Evolutionary conservation across 2,888 invertebrate genomes (phyloP), one percentile per base, ranked within the genome.

Genomic region (Tipula vernalis): DNA sequence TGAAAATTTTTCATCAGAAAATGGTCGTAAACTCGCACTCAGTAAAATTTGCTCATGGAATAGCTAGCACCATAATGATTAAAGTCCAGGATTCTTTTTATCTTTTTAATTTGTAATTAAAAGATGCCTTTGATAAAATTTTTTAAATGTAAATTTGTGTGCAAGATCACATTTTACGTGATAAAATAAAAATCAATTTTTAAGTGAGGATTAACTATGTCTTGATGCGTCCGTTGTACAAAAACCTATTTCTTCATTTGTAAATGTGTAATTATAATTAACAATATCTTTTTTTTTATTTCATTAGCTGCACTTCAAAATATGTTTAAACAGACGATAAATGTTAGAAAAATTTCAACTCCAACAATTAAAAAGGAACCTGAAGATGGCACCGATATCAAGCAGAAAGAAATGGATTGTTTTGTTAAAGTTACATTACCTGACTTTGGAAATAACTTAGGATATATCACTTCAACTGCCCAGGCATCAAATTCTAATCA

Each of bases 401-500:
- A 84, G 5, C 84, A 5, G 44, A 85, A 85, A 42, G 85, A 85
- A 28, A 85, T 85, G 39, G 85, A 85, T 15, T 41, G 42, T 41
- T 85, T 42, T 85, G 85, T 85, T 3, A 85, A 85, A 85, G 85
- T 85, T 44, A 10, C 85, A 18, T 85, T 85, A 85, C 42, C 85
- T 18, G 85, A 85, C 0, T 85, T 42, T 85, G 42, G n/a, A 28
- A 42, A 42, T 42, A 85, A 85, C 44, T 18, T 85, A 85, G 85
- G 85, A 42, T 42, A 42, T 18, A 51, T 89, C 89, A 84, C 89
- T 89, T 85, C 91, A 89, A 51, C 89, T 89, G 83, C 90, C 89
- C 86, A 89, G 88, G 85, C 89, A 87, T 83, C 87, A 83, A 51
- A 86, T 51, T 87, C 88, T 6, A 91, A 91, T 88, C 91, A 91